Evolutionary conservation across 1,140 invertebrate species (phyloP).

Genomic region (Drosophila lacertosa): DNA sequence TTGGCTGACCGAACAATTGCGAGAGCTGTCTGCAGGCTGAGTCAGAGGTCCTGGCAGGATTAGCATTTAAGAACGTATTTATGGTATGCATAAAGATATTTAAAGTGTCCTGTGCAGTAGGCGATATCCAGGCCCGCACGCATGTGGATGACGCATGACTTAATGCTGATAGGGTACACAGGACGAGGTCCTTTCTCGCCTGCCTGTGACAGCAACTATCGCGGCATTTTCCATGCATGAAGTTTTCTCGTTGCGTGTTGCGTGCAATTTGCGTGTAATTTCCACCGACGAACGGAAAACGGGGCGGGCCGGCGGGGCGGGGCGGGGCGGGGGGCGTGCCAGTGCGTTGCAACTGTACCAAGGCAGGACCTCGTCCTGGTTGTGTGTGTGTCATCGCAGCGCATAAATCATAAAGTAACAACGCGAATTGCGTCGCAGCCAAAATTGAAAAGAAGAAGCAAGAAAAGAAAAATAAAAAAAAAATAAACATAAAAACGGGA

Average conservation of each 20-base stretch:
- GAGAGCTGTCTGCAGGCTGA: neutral
- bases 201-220: slow-evolving; percentile 65
- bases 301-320: no score
- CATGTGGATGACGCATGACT: slow-evolving; percentile 77
- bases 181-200: no score
- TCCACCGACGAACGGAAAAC: slow-evolving; percentile 37
- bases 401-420: slow-evolving; percentile 80
- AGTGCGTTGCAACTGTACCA: slow-evolving; percentile 30
- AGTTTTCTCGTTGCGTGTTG: slow-evolving; percentile 65
- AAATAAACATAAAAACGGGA: slow-evolving; percentile 48
- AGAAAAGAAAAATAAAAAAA: slow-evolving; percentile 24
- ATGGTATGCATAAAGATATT: slow-evolving; percentile 71
- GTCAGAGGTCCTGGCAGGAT: slow-evolving; percentile 39
- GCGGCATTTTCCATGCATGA: slow-evolving; percentile 72
- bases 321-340: neutral
- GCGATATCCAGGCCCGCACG: slow-evolving; percentile 45
- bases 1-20: slow-evolving; percentile 3
- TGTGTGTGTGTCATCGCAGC: slow-evolving; percentile 67
- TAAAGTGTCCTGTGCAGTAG: slow-evolving; percentile 47
- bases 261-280: slow-evolving; percentile 82
- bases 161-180: slow-evolving; percentile 53
- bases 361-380: slow-evolving; percentile 17
- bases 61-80: slow-evolving; percentile 68
- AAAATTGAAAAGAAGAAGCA: slow-evolving; percentile 24
- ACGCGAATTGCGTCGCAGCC: slow-evolving; percentile 68